Evolutionary conservation across 1,140 invertebrate species (phyloP).

Genomic region (Myzus persicae): DNA sequence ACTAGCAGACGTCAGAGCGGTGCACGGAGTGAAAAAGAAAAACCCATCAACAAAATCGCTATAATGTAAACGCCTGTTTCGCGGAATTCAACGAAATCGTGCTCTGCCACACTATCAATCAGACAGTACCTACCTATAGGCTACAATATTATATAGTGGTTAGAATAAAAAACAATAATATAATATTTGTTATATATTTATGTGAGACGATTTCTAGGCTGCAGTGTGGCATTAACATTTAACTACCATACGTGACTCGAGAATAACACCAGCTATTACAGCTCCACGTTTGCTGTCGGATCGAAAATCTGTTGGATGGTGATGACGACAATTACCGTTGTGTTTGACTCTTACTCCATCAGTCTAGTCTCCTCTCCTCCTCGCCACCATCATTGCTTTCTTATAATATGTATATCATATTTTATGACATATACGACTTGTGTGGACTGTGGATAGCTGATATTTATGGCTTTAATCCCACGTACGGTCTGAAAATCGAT

Average conservation of each 20-base stretch:
- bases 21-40: not conserved
- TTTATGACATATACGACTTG: not conserved
- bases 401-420: not conserved
- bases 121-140: too few relatives aligned
- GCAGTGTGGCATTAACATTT: not conserved
- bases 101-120: not conserved
- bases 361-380: too few relatives aligned
- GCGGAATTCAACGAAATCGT: not conserved
- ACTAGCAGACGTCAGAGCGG: too few relatives aligned
- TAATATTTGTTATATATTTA: not conserved
- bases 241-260: constrained; percentile 3
- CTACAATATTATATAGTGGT: not conserved
- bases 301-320: not conserved
- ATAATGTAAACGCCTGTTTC: not conserved
- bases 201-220: not conserved
- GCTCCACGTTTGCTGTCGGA: not conserved
- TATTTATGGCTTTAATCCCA: not conserved
- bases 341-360: not conserved
- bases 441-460: not conserved
- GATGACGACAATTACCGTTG: not conserved
- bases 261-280: not conserved
- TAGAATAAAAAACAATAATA: constrained; percentile 4
- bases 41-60: not conserved
- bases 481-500: not conserved
- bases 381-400: not conserved